Conservation (phyloP, 1,140 invertebrate species). For the Drosophila lacteicornis region DNA sequence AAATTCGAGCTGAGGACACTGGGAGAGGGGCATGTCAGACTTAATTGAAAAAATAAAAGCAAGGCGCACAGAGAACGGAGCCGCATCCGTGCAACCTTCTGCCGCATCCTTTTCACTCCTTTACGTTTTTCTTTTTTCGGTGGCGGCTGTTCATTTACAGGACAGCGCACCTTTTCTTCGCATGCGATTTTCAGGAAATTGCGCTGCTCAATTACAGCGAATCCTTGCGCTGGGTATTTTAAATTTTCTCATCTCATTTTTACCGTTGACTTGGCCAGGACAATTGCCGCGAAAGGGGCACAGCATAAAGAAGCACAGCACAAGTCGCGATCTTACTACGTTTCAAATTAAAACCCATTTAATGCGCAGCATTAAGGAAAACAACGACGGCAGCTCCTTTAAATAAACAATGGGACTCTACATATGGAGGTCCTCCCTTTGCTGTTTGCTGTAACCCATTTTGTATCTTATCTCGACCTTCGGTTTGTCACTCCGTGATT, state of each 20-base stretch:
- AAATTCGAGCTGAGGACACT: constrained; percentile 53
- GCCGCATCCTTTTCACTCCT: constrained; percentile 39
- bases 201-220: constrained; percentile 76
- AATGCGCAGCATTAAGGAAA: constrained; percentile 67
- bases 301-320: constrained; percentile 9
- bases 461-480: constrained; percentile 32
- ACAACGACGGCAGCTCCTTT: constrained; percentile 40
- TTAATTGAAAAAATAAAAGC: constrained; percentile 75
- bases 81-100: constrained; percentile 59
- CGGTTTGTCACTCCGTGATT: constrained; percentile 29
- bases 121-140: constrained; percentile 14
- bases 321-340: constrained; percentile 61
- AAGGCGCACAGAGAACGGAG: constrained; percentile 22
- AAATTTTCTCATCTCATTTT: constrained; percentile 54
- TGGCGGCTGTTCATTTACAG: constrained; percentile 77
- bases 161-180: constrained; percentile 74
- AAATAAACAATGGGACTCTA: constrained; percentile 54
- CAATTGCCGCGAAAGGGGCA: constrained; percentile 55
- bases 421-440: constrained; percentile 9
- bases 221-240: constrained; percentile 32
- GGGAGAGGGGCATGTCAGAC: constrained; percentile 68
- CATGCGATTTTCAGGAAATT: constrained; percentile 66
- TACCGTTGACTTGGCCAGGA: constrained; percentile 69
- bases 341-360: constrained; percentile 80
- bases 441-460: constrained; percentile 19